A percentile compares a stretch with the other conserved stretches of the same genome.
Conservation (phyloP, 2,888 invertebrate genomes). For the Hyposoter dolosus region DNA sequence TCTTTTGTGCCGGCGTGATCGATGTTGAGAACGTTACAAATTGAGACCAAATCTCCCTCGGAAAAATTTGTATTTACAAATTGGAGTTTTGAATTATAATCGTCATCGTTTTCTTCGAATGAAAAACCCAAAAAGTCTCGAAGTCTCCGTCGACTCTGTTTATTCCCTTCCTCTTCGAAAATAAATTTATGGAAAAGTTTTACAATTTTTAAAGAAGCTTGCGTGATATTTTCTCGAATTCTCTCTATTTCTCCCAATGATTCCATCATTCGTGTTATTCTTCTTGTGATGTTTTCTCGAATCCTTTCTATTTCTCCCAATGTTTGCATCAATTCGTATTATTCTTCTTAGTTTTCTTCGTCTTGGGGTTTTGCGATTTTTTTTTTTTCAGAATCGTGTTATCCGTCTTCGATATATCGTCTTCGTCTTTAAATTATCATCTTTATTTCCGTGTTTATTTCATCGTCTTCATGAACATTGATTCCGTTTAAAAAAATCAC, state of each 20-base stretch:
- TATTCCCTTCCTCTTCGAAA: background rate
- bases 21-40: too few relatives aligned
- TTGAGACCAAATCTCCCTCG: too few relatives aligned
- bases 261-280: background rate
- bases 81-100: background rate
- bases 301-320: background rate
- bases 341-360: slow-evolving; percentile 26
- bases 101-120: background rate
- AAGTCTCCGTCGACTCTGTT: background rate
- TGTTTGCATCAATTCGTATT: background rate
- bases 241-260: slow-evolving; percentile 4
- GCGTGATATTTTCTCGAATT: background rate
- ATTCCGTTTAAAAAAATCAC: slow-evolving; percentile 8
- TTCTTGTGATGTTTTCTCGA: background rate
- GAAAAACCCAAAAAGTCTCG: background rate
- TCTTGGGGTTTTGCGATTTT: slow-evolving; percentile 3
- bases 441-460: slow-evolving; percentile 7
- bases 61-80: background rate
- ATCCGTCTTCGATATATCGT: slow-evolving; percentile 3
- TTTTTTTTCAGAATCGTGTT: background rate
- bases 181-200: background rate
- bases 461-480: slow-evolving; percentile 21
- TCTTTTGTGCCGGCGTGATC: too few relatives aligned
- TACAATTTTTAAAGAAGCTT: background rate
- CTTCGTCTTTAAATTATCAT: slow-evolving; percentile 19